A percentile compares a stretch with the other conserved stretches of the same genome.
Conservation (phyloP, 2,888 invertebrate genomes). For the Hedya salicella region DNA sequence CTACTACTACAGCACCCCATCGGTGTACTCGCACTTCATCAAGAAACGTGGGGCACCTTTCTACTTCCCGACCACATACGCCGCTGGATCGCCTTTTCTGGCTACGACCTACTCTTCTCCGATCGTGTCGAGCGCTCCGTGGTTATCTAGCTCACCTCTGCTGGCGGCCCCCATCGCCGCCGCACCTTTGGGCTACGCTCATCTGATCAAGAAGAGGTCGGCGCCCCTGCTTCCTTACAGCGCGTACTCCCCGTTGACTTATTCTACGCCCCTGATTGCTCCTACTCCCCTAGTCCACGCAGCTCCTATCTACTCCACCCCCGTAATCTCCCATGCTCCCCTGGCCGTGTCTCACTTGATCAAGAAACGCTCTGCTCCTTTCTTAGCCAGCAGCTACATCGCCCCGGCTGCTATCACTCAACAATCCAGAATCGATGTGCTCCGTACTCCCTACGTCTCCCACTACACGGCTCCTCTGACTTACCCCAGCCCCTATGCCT, state of each 20-base stretch:
- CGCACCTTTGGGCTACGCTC: slow-evolving; percentile 46
- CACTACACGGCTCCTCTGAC: slow-evolving; percentile 54
- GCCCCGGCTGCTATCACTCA: slow-evolving; percentile 61
- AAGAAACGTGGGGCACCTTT: slow-evolving; percentile 57
- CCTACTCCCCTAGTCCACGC: slow-evolving; percentile 59
- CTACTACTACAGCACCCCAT: slow-evolving; percentile 59
- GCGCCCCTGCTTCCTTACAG: slow-evolving; percentile 51
- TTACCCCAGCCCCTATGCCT: slow-evolving; percentile 50
- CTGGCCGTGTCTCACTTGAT: slow-evolving; percentile 61
- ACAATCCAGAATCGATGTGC: slow-evolving; percentile 59
- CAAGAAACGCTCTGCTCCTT: slow-evolving; percentile 64
- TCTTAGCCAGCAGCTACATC: slow-evolving; percentile 53
- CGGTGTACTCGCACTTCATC: slow-evolving; percentile 64
- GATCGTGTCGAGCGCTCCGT: slow-evolving; percentile 42
- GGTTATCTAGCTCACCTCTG: slow-evolving; percentile 39
- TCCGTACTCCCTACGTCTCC: slow-evolving; percentile 56
- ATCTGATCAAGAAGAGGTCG: slow-evolving; percentile 51
- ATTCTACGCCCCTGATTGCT: slow-evolving; percentile 60
- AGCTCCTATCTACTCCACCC: slow-evolving; percentile 52
- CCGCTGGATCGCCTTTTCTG: slow-evolving; percentile 44
- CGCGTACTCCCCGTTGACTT: slow-evolving; percentile 56
- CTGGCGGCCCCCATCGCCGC: slow-evolving; percentile 28
- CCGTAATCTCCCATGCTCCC: slow-evolving; percentile 54
- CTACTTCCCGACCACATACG: slow-evolving; percentile 51
- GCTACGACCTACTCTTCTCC: slow-evolving; percentile 45